Percentiles rank a stretch among this genome's conserved stretches.
These are phyloP conservation scores for Rhynchopsitta pachyrhyncha DNA, from an alignment of 2,113 vertebrate species.

Conservation along the genomic window DNA sequence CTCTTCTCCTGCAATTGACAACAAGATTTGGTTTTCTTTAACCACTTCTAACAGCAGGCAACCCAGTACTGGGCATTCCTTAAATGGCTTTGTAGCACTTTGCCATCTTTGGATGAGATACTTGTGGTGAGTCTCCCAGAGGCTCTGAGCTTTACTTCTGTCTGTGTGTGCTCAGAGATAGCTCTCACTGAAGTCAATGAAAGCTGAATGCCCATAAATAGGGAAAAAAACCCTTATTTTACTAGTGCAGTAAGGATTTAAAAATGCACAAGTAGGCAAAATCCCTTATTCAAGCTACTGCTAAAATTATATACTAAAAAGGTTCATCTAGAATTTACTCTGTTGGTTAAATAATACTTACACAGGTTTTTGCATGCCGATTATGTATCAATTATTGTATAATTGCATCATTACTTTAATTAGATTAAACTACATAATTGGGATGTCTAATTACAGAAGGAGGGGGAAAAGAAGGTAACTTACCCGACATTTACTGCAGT, in stretches of 20 bases:
- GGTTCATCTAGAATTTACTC: conserved; percentile 49
- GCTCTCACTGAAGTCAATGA: background rate
- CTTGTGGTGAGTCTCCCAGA: background rate
- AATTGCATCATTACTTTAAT: conserved; percentile 80
- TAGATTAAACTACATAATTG: conserved; percentile 78
- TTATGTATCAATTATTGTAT: conserved; percentile 79
- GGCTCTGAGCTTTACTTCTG: background rate
- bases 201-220: background rate
- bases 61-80: background rate
- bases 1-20: background rate
- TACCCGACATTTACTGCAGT: background rate
- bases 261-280: background rate
- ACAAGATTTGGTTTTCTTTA: background rate
- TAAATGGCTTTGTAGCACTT: background rate
- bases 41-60: background rate
- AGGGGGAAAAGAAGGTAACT: background rate
- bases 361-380: conserved; percentile 70
- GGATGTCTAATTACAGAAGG: conserved; percentile 73
- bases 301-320: conserved; percentile 10
- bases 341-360: conserved; percentile 75
- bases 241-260: background rate
- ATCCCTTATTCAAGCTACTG: background rate
- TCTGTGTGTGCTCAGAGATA: background rate
- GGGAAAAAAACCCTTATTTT: background rate
- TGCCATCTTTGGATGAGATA: conserved; percentile 7